These are phyloP conservation scores for Drosophila fungiperda DNA, from an alignment of 2,888 invertebrate genomes.

Conservation along the genomic window DNA sequence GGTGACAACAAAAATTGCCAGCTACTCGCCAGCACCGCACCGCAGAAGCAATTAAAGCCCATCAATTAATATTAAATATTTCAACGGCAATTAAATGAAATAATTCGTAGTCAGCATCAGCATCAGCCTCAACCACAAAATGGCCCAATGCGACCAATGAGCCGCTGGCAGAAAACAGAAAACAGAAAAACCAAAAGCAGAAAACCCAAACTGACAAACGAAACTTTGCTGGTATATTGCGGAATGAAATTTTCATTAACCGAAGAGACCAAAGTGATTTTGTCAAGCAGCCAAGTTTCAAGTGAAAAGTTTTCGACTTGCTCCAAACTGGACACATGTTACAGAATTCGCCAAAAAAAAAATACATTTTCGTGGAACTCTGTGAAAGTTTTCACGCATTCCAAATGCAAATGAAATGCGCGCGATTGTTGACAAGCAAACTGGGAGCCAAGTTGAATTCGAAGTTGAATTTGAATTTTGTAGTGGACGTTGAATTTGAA, in stretches of 20 bases:
- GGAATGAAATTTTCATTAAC: slow-evolving; percentile 77
- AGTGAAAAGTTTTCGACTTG: slow-evolving; percentile 76
- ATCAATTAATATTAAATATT: slow-evolving; percentile 82
- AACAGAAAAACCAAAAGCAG: not conserved
- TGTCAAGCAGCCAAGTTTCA: slow-evolving; percentile 53
- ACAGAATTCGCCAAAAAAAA: slow-evolving; percentile 78
- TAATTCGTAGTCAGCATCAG: slow-evolving; percentile 54
- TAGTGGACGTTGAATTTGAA: slow-evolving; percentile 17
- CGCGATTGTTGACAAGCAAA: slow-evolving; percentile 69
- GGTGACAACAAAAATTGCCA: slow-evolving; percentile 13
- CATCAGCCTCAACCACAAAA: slow-evolving; percentile 54
- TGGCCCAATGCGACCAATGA: slow-evolving; percentile 40
- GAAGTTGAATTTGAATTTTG: slow-evolving; percentile 27
- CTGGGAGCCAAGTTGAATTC: slow-evolving; percentile 17
- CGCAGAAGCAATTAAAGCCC: slow-evolving; percentile 72
- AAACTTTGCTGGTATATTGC: slow-evolving; percentile 60
- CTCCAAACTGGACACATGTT: slow-evolving; percentile 75
- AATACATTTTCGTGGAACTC: slow-evolving; percentile 66
- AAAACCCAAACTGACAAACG: slow-evolving; percentile 9
- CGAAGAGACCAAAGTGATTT: slow-evolving; percentile 76
- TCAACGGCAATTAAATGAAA: slow-evolving; percentile 75
- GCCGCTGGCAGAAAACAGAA: slow-evolving; percentile 29
- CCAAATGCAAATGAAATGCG: slow-evolving; percentile 77
- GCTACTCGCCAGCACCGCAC: slow-evolving; percentile 10
- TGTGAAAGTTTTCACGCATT: slow-evolving; percentile 67